Evolutionary conservation across 2,888 invertebrate species (phyloP), one percentile per base, ranked within the genome.

Genomic region (Ptychoptera albimana): DNA sequence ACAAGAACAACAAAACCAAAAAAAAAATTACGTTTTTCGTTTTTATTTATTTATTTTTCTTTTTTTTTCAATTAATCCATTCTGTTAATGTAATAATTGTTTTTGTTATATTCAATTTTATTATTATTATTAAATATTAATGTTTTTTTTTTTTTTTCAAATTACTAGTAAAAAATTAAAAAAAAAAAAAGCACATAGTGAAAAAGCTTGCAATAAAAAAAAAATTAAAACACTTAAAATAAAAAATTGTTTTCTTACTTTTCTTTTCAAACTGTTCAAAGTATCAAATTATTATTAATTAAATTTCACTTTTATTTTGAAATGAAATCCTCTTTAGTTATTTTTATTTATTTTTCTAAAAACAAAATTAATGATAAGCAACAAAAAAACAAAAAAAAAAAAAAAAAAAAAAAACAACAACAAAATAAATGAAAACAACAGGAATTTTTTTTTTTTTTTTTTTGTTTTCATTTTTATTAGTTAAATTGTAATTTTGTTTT

Each of bases 11-110:
- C n/a, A n/a, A n/a, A n/a, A n/a, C n/a, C n/a, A n/a, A n/a, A n/a
- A n/a, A n/a, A n/a, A n/a, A n/a, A n/a, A n/a, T n/a, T n/a, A n/a
- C 55, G 57, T 56, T 55, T 54, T 51, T 45, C 47, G 50, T n/a
- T 44, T 16, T 34, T 49, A 4, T 42, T 46, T 45, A 53, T 54
- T 54, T 50, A 39, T 16, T 47, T 49, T 39, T 39, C 45, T 46
- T 44, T 46, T 37, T 47, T 50, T 48, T 51, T 47, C 39, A 42
- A 42, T 23, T 23, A 23, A 23, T 23, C 40, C 39, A 23, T 30
- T 34, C 40, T 23, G 23, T 36, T 35, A 41, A 42, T 42, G 45
- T 45, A 48, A 48, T 48, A 44, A 45, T 48, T 48, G 45, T 48
- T 42, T 31, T 36, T n/a, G 11, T 32, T 32, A 11, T 32, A 32